Base-by-base conservation (phyloP, 2,888 invertebrate genomes). In the Idaea aversata region DNA sequence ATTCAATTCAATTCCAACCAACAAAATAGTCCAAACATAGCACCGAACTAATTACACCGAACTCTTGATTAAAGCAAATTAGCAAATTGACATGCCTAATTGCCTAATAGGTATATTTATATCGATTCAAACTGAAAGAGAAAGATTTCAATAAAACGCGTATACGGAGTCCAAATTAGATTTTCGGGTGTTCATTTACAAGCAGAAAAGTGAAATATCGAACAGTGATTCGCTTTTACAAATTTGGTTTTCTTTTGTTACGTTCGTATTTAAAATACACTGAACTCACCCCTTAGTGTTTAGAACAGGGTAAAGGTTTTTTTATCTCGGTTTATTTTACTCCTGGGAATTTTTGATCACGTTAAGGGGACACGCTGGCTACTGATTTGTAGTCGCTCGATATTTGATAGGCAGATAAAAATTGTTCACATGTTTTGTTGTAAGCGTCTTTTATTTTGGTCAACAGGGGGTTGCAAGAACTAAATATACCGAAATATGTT, bases 331-430 rank as follows among this genome's bases (percentile, higher is more conserved):
- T 65, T 72, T 75, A 76, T 75, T 75, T 75, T 64, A 67, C 76
- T 73, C 79, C 77, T 77, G 78, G 77, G 77, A 74, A 71, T 75
- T 78, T 70, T 70, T 74, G 76, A 80, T 80, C 78, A 79, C 77
- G 77, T 72, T 73, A 75, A 76, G 75, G 13, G 47, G 2, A 10
- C 6, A 13, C 47, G 0, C 13, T 13, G 47, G 13, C 47, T 13
- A 47, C 47, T 2, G 47, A 47, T 47, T 10, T 47, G 7, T 47
- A 47, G 7, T 47, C 47, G 47, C 7, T 13, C 47, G 47, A 47
- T 10, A 47, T 4, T 5, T 13, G 10, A 47, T 7, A 47, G 7
- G 4, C 4, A 47, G 6, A 36, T 7, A 4, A 10, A 47, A 47
- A 13, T 13, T 47, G 47, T 10, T 47, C 25, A 25, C 3, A 25